Evolutionary conservation across 2,888 invertebrate species (phyloP), one percentile per base, ranked within the genome.

Genomic region (Cantharis lateralis): DNA sequence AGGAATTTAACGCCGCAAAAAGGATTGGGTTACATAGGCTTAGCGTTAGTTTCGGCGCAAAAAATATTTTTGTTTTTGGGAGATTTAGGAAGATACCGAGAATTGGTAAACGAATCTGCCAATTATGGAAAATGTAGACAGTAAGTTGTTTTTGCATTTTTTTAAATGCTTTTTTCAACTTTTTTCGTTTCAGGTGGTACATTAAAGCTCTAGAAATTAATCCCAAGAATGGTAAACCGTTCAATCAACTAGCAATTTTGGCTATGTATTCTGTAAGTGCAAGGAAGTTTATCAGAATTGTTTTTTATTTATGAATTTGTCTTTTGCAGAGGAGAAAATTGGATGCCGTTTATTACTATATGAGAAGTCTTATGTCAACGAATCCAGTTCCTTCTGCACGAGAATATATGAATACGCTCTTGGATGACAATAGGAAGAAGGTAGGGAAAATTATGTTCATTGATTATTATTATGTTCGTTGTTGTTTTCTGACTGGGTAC

Each of bases 291-390:
- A 11, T 9, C 13, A 13, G 13, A 63, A 63, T 73, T 79, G 5
- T 61, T n/a, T 61, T 69, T 79, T 26, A n/a, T 15, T 63, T 18
- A 13, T 11, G 16, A 15, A 16, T 64, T 69, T 66, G 20, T 16
- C 79, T 82, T 91, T 92, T 71, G n/a, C 89, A 98, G 97, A 94
- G 95, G 89, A 92, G 96, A 85, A 96, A 96, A 90, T 90, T 98
- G 81, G 98, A 98, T 88, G 97, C 98, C n/a, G 96, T 98, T 7
- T 98, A 98, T 88, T 98, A 95, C 89, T 98, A 97, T 87, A 96
- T 97, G 95, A 92, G 98, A 83, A 97, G 98, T 88, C 90, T 98
- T 83, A 95, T 97, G 92, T 95, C 97, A 75, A 96, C 97, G 63
- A 97, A 97, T 91, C 96, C 98, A 1, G 95, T 97, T 86, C 93